Percentiles rank a stretch among this genome's conserved stretches.
phyloP scores from a whole-genome alignment of 2,113 vertebrate genomes.

The Ceratotherium simum region DNA sequence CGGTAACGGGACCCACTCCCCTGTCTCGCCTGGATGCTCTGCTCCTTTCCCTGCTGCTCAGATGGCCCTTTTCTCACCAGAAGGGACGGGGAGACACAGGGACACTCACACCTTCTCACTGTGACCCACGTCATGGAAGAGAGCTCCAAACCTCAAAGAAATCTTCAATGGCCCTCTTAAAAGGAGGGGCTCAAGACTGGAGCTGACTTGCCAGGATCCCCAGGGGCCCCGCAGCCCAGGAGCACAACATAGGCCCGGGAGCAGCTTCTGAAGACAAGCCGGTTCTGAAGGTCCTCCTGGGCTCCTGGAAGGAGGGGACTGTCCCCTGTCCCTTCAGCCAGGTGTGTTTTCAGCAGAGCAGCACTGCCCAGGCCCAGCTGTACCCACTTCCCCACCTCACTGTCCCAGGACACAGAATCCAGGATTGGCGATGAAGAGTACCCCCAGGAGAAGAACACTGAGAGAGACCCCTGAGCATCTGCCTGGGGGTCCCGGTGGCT shows the following conservation, averaged over 20 bases:
- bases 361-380: background rate
- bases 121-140: background rate
- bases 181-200: background rate
- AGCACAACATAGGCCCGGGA: no score
- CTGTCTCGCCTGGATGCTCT: background rate
- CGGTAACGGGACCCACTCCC: background rate
- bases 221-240: background rate
- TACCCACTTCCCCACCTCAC: background rate
- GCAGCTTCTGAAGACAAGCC: background rate
- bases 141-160: background rate
- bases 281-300: background rate
- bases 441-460: rapidly evolving
- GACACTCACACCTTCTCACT: rapidly evolving
- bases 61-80: background rate
- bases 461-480: background rate
- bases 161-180: background rate
- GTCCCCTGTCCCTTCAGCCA: background rate
- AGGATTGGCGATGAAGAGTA: no score
- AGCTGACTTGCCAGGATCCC: no score
- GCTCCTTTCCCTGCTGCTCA: background rate
- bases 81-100: no score
- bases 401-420: background rate
- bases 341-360: background rate
- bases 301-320: background rate
- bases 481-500: rapidly evolving